phyloP scores from a whole-genome alignment of 2,113 vertebrate species.

The Cyphomyrus discorhynchus region DNA sequence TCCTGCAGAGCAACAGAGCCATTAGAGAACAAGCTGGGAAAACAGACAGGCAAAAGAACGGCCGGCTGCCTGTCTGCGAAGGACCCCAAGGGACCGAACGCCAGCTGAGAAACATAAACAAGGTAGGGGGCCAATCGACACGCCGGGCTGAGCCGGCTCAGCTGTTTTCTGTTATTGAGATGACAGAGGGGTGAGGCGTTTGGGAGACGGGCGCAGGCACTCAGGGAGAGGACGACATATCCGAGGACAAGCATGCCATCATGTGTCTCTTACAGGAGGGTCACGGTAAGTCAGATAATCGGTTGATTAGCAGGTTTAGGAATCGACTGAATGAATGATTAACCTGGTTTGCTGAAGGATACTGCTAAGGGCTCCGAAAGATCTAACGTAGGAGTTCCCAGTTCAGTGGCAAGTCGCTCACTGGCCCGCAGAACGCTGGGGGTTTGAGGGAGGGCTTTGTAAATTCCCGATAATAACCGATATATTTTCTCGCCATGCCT shows the following conservation, averaged over 20 bases:
- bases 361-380: not conserved
- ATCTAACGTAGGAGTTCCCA: not conserved
- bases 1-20: constrained; percentile 42
- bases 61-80: constrained; percentile 49
- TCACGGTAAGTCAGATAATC: constrained; percentile 49
- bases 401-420: not conserved
- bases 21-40: constrained; percentile 27
- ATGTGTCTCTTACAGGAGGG: constrained; percentile 29
- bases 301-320: constrained; percentile 33
- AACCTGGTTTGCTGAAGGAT: not conserved
- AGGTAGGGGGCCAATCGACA: constrained; percentile 68
- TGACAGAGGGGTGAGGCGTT: constrained; percentile 36
- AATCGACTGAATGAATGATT: constrained; percentile 33
- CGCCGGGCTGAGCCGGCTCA: constrained; percentile 39
- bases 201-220: constrained; percentile 31
- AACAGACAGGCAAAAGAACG: constrained; percentile 24
- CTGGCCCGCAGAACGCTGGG: not conserved
- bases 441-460: not conserved
- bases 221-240: not conserved
- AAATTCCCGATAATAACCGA: not conserved
- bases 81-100: constrained; percentile 51
- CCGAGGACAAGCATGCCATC: constrained; percentile 34
- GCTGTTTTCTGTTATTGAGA: constrained; percentile 55
- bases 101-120: constrained; percentile 69
- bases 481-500: not conserved